phyloP scores from a whole-genome alignment of 2,888 invertebrate genomes.

The Pandemis cinnamomeana region DNA sequence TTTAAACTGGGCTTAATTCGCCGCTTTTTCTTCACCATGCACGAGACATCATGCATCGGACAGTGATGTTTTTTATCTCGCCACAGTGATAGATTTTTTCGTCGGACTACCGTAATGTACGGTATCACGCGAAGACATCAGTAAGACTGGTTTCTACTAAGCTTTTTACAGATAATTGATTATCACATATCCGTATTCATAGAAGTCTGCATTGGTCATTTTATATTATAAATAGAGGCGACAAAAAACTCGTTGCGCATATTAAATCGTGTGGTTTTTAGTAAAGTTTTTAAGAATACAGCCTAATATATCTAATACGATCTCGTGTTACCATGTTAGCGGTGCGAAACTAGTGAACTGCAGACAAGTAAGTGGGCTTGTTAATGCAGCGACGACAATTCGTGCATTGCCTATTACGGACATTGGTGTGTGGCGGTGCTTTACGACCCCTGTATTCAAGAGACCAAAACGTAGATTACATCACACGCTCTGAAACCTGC shows the following conservation, averaged over 20 bases:
- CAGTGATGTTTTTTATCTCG: background rate
- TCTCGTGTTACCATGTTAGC: slow-evolving; percentile 43
- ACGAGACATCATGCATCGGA: slow-evolving; percentile 9
- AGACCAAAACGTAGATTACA: slow-evolving; percentile 69
- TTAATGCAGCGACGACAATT: slow-evolving; percentile 61
- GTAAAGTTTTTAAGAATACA: slow-evolving; percentile 11
- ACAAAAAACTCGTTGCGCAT: slow-evolving; percentile 1
- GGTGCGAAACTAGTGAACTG: slow-evolving; percentile 63
- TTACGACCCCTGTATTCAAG: slow-evolving; percentile 63
- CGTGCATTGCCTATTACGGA: slow-evolving; percentile 76
- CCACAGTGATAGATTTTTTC: slow-evolving; percentile 10
- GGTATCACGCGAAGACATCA: slow-evolving; percentile 14
- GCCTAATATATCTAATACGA: slow-evolving; percentile 21
- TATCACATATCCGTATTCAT: slow-evolving; percentile 5
- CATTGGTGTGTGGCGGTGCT: slow-evolving; percentile 58
- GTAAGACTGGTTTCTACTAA: slow-evolving; percentile 14
- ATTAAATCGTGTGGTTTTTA: slow-evolving; percentile 1
- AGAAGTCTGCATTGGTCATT: background rate
- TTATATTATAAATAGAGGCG: slow-evolving; percentile 17
- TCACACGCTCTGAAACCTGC: slow-evolving; percentile 56
- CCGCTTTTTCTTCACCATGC: slow-evolving; percentile 5
- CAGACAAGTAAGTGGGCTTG: slow-evolving; percentile 64
- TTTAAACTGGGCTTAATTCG: slow-evolving; percentile 15
- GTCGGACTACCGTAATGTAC: slow-evolving; percentile 10
- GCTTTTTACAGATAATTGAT: slow-evolving; percentile 16